Percentiles rank a stretch among this genome's conserved stretches.
These are phyloP conservation scores for Characodon lateralis DNA, from an alignment of 2,797 vertebrate genomes.

Conservation along the genomic window DNA sequence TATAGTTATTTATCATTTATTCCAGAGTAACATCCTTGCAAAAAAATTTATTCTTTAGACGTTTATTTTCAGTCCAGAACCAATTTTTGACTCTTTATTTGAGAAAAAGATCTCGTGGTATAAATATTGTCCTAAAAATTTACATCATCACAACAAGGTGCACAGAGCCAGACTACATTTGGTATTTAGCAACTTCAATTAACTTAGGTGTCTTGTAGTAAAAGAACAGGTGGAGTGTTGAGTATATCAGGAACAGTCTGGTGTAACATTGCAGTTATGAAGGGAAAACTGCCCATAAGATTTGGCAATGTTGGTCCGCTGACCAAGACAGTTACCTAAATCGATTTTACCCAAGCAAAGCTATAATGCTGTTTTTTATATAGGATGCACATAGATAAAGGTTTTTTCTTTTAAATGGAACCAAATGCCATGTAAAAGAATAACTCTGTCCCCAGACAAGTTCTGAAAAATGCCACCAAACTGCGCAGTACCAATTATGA, in stretches of 20 bases:
- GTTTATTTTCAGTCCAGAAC: background rate
- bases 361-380: background rate
- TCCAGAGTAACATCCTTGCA: background rate
- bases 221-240: conserved; percentile 29
- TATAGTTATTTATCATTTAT: background rate
- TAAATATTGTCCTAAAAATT: conserved; percentile 8
- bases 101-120: background rate
- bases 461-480: no score
- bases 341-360: background rate
- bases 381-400: background rate
- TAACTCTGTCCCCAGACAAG: no score
- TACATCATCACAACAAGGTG: background rate
- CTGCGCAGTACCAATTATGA: no score
- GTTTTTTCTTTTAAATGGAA: no score
- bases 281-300: conserved; percentile 30
- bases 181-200: conserved; percentile 55
- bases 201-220: conserved; percentile 46
- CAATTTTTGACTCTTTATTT: background rate
- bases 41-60: background rate
- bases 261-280: conserved; percentile 44
- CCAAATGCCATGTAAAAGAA: no score
- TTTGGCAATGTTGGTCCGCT: conserved; percentile 9
- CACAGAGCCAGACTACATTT: conserved; percentile 24
- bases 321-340: conserved; percentile 1
- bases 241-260: conserved; percentile 39